Evolutionary conservation across 1,140 invertebrate species (phyloP), one percentile per base, ranked within the genome.

Genomic region (Zophobas morio): DNA sequence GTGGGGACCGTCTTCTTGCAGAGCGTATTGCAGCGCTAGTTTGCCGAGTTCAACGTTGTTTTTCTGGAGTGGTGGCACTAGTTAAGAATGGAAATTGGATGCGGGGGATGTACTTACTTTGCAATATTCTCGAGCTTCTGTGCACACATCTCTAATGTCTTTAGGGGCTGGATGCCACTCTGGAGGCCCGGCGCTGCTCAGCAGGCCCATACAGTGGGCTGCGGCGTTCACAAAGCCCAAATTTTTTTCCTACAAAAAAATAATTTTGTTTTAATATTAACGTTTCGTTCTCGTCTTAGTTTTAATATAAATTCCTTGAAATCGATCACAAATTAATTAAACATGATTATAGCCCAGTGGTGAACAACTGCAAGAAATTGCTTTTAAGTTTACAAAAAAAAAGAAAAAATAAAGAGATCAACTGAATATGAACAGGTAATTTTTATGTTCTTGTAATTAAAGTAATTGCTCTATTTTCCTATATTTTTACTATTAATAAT

Each of bases 141-240:
- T 82, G 83, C 92, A 93, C 70, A 90, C 83, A 32, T 90, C 84
- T 86, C 95, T 96, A 0, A 93, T 89, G 33, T 92, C 85, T 2
- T 92, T 86, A 4, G 85, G 85, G 1, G 94, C 95, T 32, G 95
- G 94, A 88, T 98, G 96, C 96, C 96, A 98, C 0, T 82, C 76
- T 74, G 91, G 93, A 0, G 95, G 93, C 0, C 94, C 95, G 46
- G 84, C 83, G 85, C 92, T 93, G 5, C 94, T 93, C 32, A 98
- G 87, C 6, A 98, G 87, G 5, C 96, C 95, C 94, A 97, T 93
- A 1, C 90, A 92, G 32, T 94, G 91, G 1, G 91, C 88, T 0
- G 95, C 91, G 1, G 96, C 96, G 87, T 95, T 96, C 34, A 98
- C 92, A 20, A 98, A 88, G 34, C 94, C 96, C 6, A 98, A 83